phyloP scores from a whole-genome alignment of 1,140 invertebrate genomes.

The Drosophila guanche region DNA sequence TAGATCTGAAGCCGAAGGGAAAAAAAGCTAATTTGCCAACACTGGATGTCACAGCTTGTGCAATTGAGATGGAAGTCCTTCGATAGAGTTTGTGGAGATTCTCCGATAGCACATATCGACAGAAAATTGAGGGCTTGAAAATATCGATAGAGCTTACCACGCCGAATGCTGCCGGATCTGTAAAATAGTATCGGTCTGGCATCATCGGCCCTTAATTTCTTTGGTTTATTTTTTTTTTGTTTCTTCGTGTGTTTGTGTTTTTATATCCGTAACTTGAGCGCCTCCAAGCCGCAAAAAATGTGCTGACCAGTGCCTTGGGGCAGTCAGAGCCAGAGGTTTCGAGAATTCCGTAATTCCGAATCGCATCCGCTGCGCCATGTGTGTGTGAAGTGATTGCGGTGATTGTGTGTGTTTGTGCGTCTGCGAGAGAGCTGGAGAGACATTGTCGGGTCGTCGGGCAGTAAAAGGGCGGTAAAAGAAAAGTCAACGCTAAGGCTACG shows the following conservation, averaged over 20 bases:
- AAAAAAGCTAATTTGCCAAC: no score
- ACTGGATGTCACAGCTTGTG: no score
- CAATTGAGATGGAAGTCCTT: no score
- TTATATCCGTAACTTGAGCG: conserved; percentile 6
- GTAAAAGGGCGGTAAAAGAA: conserved; percentile 52
- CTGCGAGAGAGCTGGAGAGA: conserved; percentile 28
- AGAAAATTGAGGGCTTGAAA: no score
- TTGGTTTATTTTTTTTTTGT: conserved; percentile 48
- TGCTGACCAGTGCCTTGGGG: conserved; percentile 10
- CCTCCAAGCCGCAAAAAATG: conserved; percentile 3
- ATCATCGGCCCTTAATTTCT: conserved; percentile 28
- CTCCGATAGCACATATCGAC: no score
- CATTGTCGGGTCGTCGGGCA: conserved; percentile 16
- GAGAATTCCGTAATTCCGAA: conserved; percentile 13
- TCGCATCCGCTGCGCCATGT: conserved; percentile 44
- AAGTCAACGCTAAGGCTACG: conserved; percentile 28
- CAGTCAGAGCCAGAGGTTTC: conserved; percentile 4
- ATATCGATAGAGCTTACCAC: no score
- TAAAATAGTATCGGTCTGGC: no score
- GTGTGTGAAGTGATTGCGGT: conserved; percentile 23
- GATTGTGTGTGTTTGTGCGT: conserved; percentile 26
- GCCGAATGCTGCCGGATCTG: no score
- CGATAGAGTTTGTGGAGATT: no score
- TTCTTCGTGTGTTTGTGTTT: conserved; percentile 31
- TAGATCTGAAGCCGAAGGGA: no score